Percentiles rank a stretch among this genome's conserved stretches.
These are phyloP conservation scores for Hyposoter dolosus DNA, from an alignment of 2,888 invertebrate genomes.

Conservation along the genomic window DNA sequence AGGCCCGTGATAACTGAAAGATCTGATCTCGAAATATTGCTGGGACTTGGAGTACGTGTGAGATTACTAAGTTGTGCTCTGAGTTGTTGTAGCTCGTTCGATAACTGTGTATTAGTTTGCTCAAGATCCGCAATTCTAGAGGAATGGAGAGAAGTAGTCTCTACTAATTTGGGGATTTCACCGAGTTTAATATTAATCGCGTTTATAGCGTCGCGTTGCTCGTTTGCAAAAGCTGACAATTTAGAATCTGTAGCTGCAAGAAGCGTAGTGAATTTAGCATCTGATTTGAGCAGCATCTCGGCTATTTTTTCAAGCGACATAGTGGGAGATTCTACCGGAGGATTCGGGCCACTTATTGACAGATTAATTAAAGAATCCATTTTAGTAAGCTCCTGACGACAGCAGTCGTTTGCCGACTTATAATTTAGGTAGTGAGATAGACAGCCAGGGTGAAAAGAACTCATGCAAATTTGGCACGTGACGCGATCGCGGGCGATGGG, in stretches of 20 bases:
- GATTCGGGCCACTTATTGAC: too few relatives aligned
- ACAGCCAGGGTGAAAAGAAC: neutral
- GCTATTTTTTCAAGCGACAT: neutral
- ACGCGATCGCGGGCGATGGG: neutral
- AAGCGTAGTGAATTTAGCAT: neutral
- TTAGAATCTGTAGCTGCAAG: neutral
- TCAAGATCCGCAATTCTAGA: neutral
- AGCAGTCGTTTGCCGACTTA: neutral
- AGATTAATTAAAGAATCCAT: neutral
- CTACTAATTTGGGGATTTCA: neutral
- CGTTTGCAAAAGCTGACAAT: neutral
- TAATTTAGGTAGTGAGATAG: neutral
- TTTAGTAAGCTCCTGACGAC: neutral
- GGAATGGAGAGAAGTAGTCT: neutral
- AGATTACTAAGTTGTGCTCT: neutral
- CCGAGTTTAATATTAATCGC: neutral
- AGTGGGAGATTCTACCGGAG: neutral
- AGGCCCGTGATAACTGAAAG: neutral
- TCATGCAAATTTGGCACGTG: neutral
- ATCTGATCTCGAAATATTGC: neutral
- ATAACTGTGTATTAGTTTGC: neutral
- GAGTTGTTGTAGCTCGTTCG: neutral
- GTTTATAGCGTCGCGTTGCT: neutral
- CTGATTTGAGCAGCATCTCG: neutral
- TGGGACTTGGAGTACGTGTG: neutral